Evolutionary conservation across 2,113 vertebrate species (phyloP).

Genomic region (Microcebus lehilahytsara): DNA sequence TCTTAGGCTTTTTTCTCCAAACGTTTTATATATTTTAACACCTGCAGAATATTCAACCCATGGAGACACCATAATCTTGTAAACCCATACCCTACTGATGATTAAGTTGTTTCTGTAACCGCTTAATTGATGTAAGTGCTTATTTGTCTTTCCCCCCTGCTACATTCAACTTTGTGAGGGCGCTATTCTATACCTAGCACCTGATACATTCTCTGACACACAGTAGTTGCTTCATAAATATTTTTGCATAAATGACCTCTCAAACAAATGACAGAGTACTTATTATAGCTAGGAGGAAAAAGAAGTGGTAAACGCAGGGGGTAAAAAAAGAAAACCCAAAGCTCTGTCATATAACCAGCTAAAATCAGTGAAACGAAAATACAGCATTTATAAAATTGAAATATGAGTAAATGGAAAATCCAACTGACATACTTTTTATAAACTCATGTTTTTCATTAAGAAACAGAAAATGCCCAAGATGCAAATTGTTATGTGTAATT

Average conservation of each 20-base stretch:
- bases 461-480: neutral
- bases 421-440: neutral
- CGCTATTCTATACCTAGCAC: neutral
- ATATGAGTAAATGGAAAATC: neutral
- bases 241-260: conserved; percentile 11
- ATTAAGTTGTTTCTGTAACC: neutral
- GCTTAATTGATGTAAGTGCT: neutral
- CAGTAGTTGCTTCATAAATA: neutral
- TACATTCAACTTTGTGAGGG: neutral
- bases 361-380: conserved; percentile 15
- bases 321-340: neutral
- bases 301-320: neutral
- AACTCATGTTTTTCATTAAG: neutral
- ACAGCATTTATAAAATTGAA: conserved; percentile 37
- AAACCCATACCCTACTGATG: neutral
- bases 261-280: neutral
- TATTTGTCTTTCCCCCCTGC: neutral
- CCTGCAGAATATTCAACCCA: neutral
- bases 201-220: neutral
- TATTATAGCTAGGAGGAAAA: neutral
- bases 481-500: neutral
- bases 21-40: neutral
- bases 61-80: neutral
- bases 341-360: neutral
- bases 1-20: neutral